These are phyloP conservation scores for Talpa occidentalis DNA, from an alignment of 2,113 vertebrate genomes.

Conservation along the genomic window DNA sequence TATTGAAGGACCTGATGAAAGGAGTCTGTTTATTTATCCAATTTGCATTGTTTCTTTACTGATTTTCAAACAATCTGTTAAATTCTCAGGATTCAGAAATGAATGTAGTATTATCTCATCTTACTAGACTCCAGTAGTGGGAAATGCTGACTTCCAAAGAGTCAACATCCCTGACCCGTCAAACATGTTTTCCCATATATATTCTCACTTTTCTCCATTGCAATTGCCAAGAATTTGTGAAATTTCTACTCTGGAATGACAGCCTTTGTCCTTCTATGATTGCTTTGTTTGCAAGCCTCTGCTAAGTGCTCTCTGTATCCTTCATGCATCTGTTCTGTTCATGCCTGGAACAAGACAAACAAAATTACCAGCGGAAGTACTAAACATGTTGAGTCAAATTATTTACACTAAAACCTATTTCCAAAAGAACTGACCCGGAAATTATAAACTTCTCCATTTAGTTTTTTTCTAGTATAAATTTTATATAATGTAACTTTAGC, in stretches of 20 bases:
- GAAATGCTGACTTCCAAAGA: background rate
- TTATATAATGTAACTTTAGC: background rate
- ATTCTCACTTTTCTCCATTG: background rate
- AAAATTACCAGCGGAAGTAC: background rate
- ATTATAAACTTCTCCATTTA: background rate
- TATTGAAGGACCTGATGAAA: background rate
- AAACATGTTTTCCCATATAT: background rate
- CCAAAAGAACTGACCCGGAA: background rate
- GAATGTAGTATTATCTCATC: background rate
- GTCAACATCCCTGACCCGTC: background rate
- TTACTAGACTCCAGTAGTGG: background rate
- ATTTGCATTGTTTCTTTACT: background rate
- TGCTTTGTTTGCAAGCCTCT: background rate
- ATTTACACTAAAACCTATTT: background rate
- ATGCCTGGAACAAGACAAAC: background rate
- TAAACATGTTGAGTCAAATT: constrained; percentile 4
- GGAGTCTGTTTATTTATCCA: background rate
- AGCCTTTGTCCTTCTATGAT: background rate
- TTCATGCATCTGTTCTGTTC: background rate
- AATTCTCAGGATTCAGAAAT: background rate
- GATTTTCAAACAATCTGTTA: background rate
- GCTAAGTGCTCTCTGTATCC: background rate
- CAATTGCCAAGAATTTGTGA: background rate
- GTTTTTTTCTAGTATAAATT: background rate
- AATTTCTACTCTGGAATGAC: background rate